Evolutionary conservation across 2,113 vertebrate species (phyloP), one percentile per base, ranked within the genome.

Genomic region (Pyrgilauda ruficollis): DNA sequence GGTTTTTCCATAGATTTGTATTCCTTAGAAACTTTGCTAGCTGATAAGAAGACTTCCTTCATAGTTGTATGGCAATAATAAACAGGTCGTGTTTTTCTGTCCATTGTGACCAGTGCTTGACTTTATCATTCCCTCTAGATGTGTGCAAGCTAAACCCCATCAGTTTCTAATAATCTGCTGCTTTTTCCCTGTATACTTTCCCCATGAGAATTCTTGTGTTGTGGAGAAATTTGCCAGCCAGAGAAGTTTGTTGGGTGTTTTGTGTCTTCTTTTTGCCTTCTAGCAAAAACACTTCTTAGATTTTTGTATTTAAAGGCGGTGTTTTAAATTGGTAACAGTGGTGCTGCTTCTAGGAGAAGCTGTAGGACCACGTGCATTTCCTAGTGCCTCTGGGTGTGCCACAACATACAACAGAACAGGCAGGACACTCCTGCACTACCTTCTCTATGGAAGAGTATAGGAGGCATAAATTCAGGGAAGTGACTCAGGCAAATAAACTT

Each of bases 41-140:
- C 94, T 94, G 94, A 97, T 97, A 96, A 97, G 91, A 97, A 81
- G 23, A 39, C 91, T 96, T 97, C 88, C 82, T 95, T 92, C 96
- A 76, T 87, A 74, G 72, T 49, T 89, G 39, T 68, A 89, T 69
- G 73, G 82, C 93, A 95, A 64, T 64, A 91, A 73, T 93, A 95
- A 97, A 91, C 86, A 95, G 84, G 77, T 87, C 3, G 11, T 72
- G 37, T 75, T 83, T 94, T 90, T 44, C 64, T 80, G 63, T 70
- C 20, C 66, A 9, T 17, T 70, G 10, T 78, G 55, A 37, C 73
- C 18, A 18, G 59, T 7, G 7, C 73, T 85, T 80, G 79, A 91
- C 56, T 68, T 75, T 41, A 58, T 43, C 1, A 2, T 91, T 90
- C 59, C 37, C 52, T 49, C 6, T 63, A 50, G 52, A 69, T 46